Evolutionary conservation across 2,888 invertebrate species (phyloP), one percentile per base, ranked within the genome.

Genomic region (Deilephila elpenor): DNA sequence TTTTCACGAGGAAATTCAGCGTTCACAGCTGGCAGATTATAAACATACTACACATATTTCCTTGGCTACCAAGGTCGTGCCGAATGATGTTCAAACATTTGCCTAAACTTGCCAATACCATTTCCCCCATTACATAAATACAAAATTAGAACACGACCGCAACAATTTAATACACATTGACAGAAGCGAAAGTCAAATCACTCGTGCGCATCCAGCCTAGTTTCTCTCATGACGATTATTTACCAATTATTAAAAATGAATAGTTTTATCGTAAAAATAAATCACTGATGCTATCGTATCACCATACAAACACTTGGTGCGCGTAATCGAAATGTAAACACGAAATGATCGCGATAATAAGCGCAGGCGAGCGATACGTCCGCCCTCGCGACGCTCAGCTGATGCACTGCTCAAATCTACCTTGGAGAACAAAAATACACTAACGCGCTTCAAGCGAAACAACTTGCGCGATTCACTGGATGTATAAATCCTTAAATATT

Each of bases 131-230:
- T 14, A 56, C 59, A 20, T 17, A 60, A 56, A 14, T 29, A 20
- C 59, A 53, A 74, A 74, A 74, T 74, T 37, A 53, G 62, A 73
- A 72, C 62, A 73, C 71, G 71, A 72, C 74, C 60, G 32, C 59
- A 60, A 53, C 60, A 44, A 73, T 74, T 72, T 62, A 72, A 72
- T 83, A 80, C 77, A 80, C 79, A 85, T 80, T 81, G 74, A 79
- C 80, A 83, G 79, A 81, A 86, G 88, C 87, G 92, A 93, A 93
- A 93, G 92, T 91, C 84, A 82, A 87, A 84, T 83, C 89, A 90
- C 89, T 92, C 89, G 84, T 87, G 91, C 91, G 91, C 90, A 90
- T 92, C 91, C 86, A 88, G 80, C 79, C 77, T 78, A 81, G 78
- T 85, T 86, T 86, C 85, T 83, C 80, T 84, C 64, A 75, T 70